These are phyloP conservation scores for Narcine bancroftii DNA, from an alignment of 2,113 vertebrate species.

Conservation along the genomic window DNA sequence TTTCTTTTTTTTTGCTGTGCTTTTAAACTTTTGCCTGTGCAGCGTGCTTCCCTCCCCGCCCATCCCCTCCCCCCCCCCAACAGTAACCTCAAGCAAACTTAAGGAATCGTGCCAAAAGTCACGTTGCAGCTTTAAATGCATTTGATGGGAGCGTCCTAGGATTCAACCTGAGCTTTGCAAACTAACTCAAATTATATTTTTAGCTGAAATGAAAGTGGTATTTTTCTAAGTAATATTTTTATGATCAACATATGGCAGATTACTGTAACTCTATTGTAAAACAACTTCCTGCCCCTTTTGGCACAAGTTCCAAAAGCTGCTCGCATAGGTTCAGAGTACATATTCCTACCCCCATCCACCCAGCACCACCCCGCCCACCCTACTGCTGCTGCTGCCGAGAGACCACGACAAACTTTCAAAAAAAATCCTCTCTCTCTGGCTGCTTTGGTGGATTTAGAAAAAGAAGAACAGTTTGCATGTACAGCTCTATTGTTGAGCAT, in stretches of 20 bases:
- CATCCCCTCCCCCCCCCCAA: conserved; percentile 24
- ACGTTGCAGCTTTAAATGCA: conserved; percentile 52
- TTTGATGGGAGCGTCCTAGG: conserved; percentile 39
- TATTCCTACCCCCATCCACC: conserved; percentile 50
- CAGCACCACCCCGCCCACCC: conserved; percentile 42
- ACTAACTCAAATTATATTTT: conserved; percentile 21
- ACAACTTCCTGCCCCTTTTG: conserved; percentile 73
- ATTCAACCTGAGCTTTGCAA: neutral
- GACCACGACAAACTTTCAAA: neutral
- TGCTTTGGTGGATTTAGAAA: conserved; percentile 23
- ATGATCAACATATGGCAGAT: conserved; percentile 64
- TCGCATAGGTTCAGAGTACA: conserved; percentile 59
- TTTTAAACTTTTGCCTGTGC: conserved; percentile 40
- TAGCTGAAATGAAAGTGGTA: conserved; percentile 20
- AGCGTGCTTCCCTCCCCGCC: conserved; percentile 14
- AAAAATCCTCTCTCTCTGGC: neutral
- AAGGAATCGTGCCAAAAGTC: conserved; percentile 55
- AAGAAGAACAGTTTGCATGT: conserved; percentile 29
- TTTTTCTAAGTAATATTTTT: conserved; percentile 40
- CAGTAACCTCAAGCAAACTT: conserved; percentile 53
- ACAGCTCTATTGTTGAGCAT: conserved; percentile 29
- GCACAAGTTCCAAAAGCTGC: conserved; percentile 63
- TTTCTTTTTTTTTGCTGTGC: conserved; percentile 39
- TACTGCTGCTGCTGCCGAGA: conserved; percentile 28
- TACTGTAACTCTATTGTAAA: conserved; percentile 74